Evolutionary conservation across 2,888 invertebrate species (phyloP), one percentile per base, ranked within the genome.

Genomic region (Cataglyphis albicans): DNA sequence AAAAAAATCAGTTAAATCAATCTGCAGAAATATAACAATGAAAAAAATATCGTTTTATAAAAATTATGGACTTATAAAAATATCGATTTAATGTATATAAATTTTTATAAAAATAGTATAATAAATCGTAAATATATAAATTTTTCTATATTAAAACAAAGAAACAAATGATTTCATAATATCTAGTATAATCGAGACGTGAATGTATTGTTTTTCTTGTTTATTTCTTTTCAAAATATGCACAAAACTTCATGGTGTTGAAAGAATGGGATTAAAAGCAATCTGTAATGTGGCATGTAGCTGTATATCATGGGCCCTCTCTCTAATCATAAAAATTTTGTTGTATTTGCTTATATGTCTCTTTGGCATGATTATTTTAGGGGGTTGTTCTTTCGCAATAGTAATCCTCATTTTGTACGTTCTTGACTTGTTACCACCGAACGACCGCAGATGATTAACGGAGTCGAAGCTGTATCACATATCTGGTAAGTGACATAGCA

Each of bases 341-440:
- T 84, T 84, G 15, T 90, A 86, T 74, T 21, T 90, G 25, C 63
- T 90, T 48, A 68, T 89, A 32, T 72, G 87, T 35, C 41, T 87
- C 21, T 7, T 89, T 65, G 86, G 87, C 6, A 52, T 89, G n/a
- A 35, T 87, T 55, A 89, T 90, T 38, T 84, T 87, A 52, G 21
- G 88, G 5, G 82, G 82, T 1, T 85, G 85, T 65, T 41, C 85
- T 10, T 61, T 81, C 2, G 78, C 89, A 15, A 72, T 90, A 21
- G 9, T 86, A 61, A 32, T 92, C 25, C 63, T 91, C 59, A 82
- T 91, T 15, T 74, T 86, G 18, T 84, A 78, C 52, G 21, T 80
- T 38, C 63, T 87, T 65, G 86, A 83, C 38, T 70, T 81, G 41
- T 21, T 83, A 67, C 21, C 75, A 1, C 12, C 12, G 2, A 21